phyloP scores from a whole-genome alignment of 2,888 invertebrate genomes.

The Neuroscelio doddi region DNA sequence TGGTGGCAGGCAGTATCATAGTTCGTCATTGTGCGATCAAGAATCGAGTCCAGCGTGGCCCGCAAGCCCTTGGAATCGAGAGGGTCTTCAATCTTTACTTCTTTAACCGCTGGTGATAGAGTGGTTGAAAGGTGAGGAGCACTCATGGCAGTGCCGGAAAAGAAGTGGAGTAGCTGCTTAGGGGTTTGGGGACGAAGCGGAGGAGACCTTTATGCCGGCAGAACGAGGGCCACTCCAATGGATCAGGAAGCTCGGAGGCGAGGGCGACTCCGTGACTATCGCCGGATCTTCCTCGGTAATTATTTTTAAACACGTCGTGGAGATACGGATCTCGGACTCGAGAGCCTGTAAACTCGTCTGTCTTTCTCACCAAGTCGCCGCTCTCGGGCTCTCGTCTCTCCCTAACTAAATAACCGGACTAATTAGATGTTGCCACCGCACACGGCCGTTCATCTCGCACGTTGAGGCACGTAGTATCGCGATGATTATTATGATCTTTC shows the following conservation, averaged over 20 bases:
- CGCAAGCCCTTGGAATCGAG: conserved; percentile 48
- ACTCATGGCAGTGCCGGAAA: conserved; percentile 60
- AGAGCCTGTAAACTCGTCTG: conserved; percentile 29
- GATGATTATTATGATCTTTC: conserved; percentile 44
- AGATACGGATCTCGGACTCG: conserved; percentile 64
- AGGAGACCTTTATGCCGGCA: conserved; percentile 57
- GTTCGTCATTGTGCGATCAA: conserved; percentile 26
- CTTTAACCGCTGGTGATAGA: conserved; percentile 71
- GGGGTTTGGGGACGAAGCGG: conserved; percentile 47
- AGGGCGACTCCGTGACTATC: conserved; percentile 71
- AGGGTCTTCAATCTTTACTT: conserved; percentile 70
- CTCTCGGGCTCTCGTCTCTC: conserved; percentile 13
- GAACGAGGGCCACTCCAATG: conserved; percentile 60
- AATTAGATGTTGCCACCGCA: conserved; percentile 58
- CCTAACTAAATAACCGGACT: conserved; percentile 67
- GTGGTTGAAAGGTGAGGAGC: conserved; percentile 69
- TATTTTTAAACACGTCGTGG: conserved; percentile 72
- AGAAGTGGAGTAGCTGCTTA: conserved; percentile 32
- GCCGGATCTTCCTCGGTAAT: conserved; percentile 68
- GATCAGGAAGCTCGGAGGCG: conserved; percentile 47
- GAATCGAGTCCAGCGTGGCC: conserved; percentile 17
- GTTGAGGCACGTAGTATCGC: conserved; percentile 50
- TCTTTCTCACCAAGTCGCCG: conserved; percentile 24
- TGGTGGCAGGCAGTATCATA: conserved; percentile 2
- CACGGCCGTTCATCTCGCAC: conserved; percentile 33